Evolutionary conservation across 2,113 vertebrate species (phyloP), one percentile per base, ranked within the genome.

Genomic region (Paramormyrops kingsleyae): DNA sequence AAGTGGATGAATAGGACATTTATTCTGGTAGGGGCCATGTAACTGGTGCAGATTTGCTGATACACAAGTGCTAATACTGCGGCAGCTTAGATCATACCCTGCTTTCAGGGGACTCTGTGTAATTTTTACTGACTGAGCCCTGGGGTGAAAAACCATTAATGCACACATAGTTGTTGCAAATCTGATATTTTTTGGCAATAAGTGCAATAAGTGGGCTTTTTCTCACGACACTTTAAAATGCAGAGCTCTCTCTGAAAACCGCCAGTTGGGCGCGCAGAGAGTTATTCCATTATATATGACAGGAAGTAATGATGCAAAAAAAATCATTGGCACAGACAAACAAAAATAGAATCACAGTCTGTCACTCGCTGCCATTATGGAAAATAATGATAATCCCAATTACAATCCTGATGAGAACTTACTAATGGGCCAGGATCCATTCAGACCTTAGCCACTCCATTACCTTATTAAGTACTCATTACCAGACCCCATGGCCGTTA

Each of bases 301-400:
- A 87, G 44, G 27, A 52, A 47, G 49, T 52, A 52, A 87, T 87
- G 85, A 52, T 49, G 49, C 24, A n/a, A 84, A 47, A 56, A 56
- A 84, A 47, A 84, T 84, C 83, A 80, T 80, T 84, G 83, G 44
- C 83, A 87, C n/a, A 86, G 83, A 86, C 42, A 87, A 87, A 87
- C 85, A 87, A 52, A 87, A 87, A 87, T 87, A 87, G 49, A 87
- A 87, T 52, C 49, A n/a, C 83, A 87, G 47, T 87, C 85, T 50
- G 85, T 87, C 85, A 87, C 10, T 52, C 47, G 42, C 49, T 52
- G 49, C 83, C 27, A 53, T 52, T n/a, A 87, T 52, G 15, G 85
- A 19, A 84, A 87, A 87, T 87, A 52, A 52, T 52, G 49, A 87
- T 31, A 87, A 49, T 44, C 85, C 85, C 35, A 80, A 85, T n/a